Evolutionary conservation across 2,888 invertebrate species (phyloP).

Genomic region (Druceiella hillmani): DNA sequence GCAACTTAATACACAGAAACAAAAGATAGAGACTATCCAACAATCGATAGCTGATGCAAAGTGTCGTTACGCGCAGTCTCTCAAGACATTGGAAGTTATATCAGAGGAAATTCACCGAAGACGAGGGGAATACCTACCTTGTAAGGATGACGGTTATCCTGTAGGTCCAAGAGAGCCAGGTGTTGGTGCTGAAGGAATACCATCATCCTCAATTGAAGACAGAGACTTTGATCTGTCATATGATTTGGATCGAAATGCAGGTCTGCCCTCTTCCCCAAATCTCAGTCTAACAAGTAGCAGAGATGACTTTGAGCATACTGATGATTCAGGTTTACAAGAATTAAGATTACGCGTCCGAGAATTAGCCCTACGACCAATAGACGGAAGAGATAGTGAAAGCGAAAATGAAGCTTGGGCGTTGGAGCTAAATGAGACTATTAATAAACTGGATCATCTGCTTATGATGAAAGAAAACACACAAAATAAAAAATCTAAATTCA

Average conservation of each 20-base stretch:
- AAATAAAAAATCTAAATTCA: slow-evolving; percentile 48
- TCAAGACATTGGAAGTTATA: slow-evolving; percentile 81
- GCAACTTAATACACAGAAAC: slow-evolving; percentile 79
- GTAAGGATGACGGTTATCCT: slow-evolving; percentile 38
- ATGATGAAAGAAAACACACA: slow-evolving; percentile 60
- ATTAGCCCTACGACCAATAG: slow-evolving; percentile 67
- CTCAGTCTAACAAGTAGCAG: slow-evolving; percentile 10
- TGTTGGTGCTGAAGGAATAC: slow-evolving; percentile 65
- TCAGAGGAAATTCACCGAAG: slow-evolving; percentile 87
- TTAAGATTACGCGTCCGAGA: slow-evolving; percentile 65
- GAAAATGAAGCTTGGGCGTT: slow-evolving; percentile 67
- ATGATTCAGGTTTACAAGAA: slow-evolving; percentile 58
- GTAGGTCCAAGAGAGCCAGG: slow-evolving; percentile 62
- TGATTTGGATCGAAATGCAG: slow-evolving; percentile 13
- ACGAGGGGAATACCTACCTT: slow-evolving; percentile 49
- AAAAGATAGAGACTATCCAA: slow-evolving; percentile 76
- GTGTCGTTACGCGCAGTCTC: slow-evolving; percentile 71
- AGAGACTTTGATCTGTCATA: slow-evolving; percentile 25
- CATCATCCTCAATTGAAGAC: slow-evolving; percentile 28
- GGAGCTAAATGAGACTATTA: slow-evolving; percentile 71
- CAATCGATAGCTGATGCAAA: slow-evolving; percentile 75
- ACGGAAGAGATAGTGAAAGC: slow-evolving; percentile 64
- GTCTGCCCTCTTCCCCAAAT: background rate
- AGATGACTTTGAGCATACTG: slow-evolving; percentile 33
- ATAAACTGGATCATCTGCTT: slow-evolving; percentile 67